Evolutionary conservation across 64 coral and sea anemone species (phyloP).

Genomic region (Catalaphyllia jardinei): DNA sequence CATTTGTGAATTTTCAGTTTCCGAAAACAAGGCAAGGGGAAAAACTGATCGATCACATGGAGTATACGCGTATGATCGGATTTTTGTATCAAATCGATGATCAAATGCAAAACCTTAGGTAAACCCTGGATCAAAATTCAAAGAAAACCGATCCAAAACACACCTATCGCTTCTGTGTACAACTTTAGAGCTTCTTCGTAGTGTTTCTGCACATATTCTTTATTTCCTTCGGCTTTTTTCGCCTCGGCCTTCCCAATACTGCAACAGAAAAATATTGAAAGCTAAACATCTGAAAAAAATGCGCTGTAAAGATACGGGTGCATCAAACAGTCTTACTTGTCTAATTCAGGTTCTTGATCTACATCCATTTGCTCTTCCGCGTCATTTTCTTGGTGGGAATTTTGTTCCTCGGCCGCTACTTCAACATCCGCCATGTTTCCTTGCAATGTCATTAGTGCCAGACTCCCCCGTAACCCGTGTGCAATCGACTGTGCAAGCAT

Average conservation of each 20-base stretch:
- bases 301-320: neutral
- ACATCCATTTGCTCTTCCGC: constrained; percentile 48
- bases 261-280: constrained; percentile 1
- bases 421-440: constrained; percentile 42
- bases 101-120: neutral
- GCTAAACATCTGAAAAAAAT: neutral
- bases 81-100: neutral
- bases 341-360: constrained; percentile 42
- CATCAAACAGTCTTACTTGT: neutral
- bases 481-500: no score
- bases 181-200: constrained; percentile 65
- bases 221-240: constrained; percentile 86
- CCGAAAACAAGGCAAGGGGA: no score
- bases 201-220: constrained; percentile 63
- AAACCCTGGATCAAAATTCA: neutral
- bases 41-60: neutral
- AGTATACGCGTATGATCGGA: no score
- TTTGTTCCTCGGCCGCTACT: neutral
- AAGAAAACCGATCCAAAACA: neutral
- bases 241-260: constrained; percentile 71
- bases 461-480: neutral
- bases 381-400: constrained; percentile 8
- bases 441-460: neutral
- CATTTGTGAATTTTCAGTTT: no score
- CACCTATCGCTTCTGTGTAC: constrained; percentile 97